Conservation (phyloP, 2,797 vertebrate genomes). For the Mallotus villosus region DNA sequence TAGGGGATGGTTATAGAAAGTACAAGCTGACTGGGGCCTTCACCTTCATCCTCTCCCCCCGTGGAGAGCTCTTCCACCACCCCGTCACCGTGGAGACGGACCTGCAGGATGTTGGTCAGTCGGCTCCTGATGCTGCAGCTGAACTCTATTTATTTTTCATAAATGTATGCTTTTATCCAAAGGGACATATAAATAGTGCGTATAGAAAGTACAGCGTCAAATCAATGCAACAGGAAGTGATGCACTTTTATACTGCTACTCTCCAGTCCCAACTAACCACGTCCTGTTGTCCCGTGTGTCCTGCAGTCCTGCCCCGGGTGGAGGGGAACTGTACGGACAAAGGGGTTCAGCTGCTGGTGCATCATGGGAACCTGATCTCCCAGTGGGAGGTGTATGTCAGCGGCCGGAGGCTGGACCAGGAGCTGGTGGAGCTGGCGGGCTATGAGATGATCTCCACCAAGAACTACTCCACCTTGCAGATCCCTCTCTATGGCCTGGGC, state of each 20-base stretch:
- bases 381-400: constrained; percentile 67
- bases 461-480: constrained; percentile 61
- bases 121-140: background rate
- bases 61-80: constrained; percentile 33
- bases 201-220: too few species aligned
- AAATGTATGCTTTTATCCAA: too few species aligned
- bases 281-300: background rate
- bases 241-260: too few species aligned
- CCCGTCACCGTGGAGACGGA: constrained; percentile 26
- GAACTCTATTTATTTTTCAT: too few species aligned
- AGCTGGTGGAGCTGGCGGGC: constrained; percentile 39
- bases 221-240: too few species aligned
- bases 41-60: constrained; percentile 35
- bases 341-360: constrained; percentile 33
- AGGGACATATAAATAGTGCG: too few species aligned
- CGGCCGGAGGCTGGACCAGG: constrained; percentile 51
- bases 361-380: constrained; percentile 53
- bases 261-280: background rate
- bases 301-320: constrained; percentile 45
- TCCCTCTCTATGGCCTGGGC: constrained; percentile 66
- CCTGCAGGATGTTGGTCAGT: constrained; percentile 43
- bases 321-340: constrained; percentile 31
- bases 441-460: constrained; percentile 54
- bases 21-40: constrained; percentile 43
- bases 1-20: constrained; percentile 37